A percentile compares a stretch with the other conserved stretches of the same genome.
These are phyloP conservation scores for Sesamia inferens DNA, from an alignment of 2,888 invertebrate genomes.

Conservation along the genomic window DNA sequence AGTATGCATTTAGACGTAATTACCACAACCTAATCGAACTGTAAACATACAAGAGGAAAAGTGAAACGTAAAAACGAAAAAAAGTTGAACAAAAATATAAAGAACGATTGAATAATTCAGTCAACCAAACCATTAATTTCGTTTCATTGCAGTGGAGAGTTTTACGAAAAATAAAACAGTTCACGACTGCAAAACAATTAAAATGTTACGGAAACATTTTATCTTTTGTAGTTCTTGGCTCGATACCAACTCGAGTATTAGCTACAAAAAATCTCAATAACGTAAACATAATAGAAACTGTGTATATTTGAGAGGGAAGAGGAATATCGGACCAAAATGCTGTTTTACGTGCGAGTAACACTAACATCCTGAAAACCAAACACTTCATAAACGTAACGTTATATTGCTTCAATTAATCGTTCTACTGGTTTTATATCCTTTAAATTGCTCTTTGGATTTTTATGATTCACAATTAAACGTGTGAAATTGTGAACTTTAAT, in stretches of 20 bases:
- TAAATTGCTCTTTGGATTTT: conserved; percentile 58
- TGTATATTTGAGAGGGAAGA: conserved; percentile 27
- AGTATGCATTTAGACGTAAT: neutral
- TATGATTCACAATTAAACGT: conserved; percentile 39
- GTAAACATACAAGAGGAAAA: conserved; percentile 8
- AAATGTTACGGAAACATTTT: conserved; percentile 47
- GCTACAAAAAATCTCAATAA: conserved; percentile 45
- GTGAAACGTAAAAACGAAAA: neutral
- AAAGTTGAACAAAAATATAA: conserved; percentile 14
- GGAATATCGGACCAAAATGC: conserved; percentile 40
- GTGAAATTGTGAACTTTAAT: conserved; percentile 15
- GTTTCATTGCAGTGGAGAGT: conserved; percentile 45
- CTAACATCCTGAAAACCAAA: conserved; percentile 64
- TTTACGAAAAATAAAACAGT: conserved; percentile 33
- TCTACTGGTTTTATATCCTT: conserved; percentile 52
- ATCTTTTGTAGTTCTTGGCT: conserved; percentile 57
- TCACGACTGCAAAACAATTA: conserved; percentile 48
- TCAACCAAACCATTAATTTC: conserved; percentile 38
- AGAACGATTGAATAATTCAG: conserved; percentile 26
- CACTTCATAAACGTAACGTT: conserved; percentile 42
- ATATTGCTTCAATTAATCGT: conserved; percentile 59
- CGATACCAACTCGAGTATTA: conserved; percentile 44
- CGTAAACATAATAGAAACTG: conserved; percentile 40
- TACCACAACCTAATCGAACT: neutral
- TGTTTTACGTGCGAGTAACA: conserved; percentile 48